A percentile compares a stretch with the other conserved stretches of the same genome.
These are phyloP conservation scores for Daboia siamensis DNA, from an alignment of 2,113 vertebrate species.

Conservation along the genomic window DNA sequence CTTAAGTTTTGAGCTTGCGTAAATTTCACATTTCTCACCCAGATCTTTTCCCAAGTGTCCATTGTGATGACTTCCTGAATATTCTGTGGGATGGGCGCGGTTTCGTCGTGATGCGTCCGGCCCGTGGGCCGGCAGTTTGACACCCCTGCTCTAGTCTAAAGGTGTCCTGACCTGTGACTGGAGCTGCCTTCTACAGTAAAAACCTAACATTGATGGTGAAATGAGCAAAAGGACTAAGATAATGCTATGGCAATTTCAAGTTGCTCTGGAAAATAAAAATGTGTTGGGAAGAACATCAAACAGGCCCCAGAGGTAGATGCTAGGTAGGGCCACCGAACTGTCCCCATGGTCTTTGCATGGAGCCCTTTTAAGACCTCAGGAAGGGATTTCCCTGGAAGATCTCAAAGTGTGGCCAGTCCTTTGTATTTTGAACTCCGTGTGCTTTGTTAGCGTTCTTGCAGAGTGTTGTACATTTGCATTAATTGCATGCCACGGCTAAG, in stretches of 20 bases:
- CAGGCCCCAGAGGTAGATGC: not conserved
- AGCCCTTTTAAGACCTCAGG: not conserved
- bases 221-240: not conserved
- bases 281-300: not conserved
- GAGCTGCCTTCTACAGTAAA: not conserved
- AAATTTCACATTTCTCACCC: too few relatives aligned
- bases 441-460: not conserved
- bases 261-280: not conserved
- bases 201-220: not conserved
- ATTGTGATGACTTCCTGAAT: too few relatives aligned
- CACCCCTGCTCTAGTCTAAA: too few relatives aligned
- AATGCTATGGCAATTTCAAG: not conserved
- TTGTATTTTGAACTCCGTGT: not conserved
- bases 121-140: too few relatives aligned
- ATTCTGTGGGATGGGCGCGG: too few relatives aligned
- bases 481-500: not conserved
- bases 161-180: not conserved
- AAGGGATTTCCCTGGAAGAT: not conserved
- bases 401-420: not conserved
- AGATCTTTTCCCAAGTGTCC: too few relatives aligned
- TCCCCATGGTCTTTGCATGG: not conserved
- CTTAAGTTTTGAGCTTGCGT: too few relatives aligned
- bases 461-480: not conserved
- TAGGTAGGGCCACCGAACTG: accelerated
- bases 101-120: too few relatives aligned